Evolutionary conservation across 1,140 invertebrate species (phyloP).

Genomic region (Cydia pomonella): DNA sequence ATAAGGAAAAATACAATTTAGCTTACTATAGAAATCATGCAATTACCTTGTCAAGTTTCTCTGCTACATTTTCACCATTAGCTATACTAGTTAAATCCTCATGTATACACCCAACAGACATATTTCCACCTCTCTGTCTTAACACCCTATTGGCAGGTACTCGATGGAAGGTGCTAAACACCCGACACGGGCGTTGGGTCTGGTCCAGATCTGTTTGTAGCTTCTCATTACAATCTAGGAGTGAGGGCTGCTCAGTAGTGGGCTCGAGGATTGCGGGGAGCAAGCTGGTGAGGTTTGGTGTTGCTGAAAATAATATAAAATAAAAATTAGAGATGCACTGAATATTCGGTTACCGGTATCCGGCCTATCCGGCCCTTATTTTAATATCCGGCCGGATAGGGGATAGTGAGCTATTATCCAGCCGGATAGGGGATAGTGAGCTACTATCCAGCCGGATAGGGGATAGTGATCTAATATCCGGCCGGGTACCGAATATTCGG

Average conservation of each 20-base stretch:
- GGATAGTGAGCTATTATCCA: too few species aligned
- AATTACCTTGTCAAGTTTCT: constrained; percentile 1
- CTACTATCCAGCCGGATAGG: too few species aligned
- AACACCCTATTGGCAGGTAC: constrained; percentile 44
- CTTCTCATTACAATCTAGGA: constrained; percentile 67
- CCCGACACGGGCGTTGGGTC: constrained; percentile 55
- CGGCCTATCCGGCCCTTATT: too few species aligned
- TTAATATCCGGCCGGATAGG: too few species aligned
- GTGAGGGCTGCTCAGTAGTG: constrained; percentile 46
- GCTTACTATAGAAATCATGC: too few species aligned
- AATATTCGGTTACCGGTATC: too few species aligned
- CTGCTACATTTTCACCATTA: background rate
- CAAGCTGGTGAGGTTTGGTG: constrained; percentile 45
- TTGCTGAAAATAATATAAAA: constrained; percentile 50
- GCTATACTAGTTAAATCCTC: constrained; percentile 53
- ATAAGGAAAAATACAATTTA: too few species aligned
- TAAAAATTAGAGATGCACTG: background rate
- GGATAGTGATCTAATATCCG: too few species aligned
- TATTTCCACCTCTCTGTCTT: constrained; percentile 40
- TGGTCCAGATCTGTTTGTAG: constrained; percentile 46
- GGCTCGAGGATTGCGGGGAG: constrained; percentile 53
- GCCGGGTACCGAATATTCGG: too few species aligned
- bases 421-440: too few species aligned
- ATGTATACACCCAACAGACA: constrained; percentile 48
- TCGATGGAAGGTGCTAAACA: constrained; percentile 61